Conservation (phyloP, 2,888 invertebrate species). For the Ectobius pallidus region DNA sequence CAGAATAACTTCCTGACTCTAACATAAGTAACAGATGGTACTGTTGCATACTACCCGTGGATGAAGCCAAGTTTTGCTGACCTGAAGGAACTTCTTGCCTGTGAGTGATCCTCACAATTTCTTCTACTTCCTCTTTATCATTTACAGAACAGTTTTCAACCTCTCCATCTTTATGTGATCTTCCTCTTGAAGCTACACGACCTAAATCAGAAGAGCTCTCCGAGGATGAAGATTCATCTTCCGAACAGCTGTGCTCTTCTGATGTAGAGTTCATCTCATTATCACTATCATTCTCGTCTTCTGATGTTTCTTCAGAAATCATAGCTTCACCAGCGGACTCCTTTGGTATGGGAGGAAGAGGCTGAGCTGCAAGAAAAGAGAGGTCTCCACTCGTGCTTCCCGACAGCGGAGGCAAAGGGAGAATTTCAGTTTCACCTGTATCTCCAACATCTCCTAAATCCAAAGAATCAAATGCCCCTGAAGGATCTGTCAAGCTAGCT, state of each 20-base stretch:
- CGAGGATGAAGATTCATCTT: conserved; percentile 36
- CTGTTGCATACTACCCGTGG: conserved; percentile 7
- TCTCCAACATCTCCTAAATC: conserved; percentile 8
- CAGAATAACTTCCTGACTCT: conserved; percentile 36
- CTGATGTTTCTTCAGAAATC: conserved; percentile 50
- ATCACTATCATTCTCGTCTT: conserved; percentile 44
- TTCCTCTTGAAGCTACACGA: background rate
- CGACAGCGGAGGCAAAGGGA: conserved; percentile 32
- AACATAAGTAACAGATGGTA: conserved; percentile 33
- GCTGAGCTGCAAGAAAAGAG: conserved; percentile 30
- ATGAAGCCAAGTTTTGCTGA: background rate
- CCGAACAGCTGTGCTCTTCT: conserved; percentile 37
- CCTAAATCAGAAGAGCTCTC: conserved; percentile 14
- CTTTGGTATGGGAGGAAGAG: conserved; percentile 28
- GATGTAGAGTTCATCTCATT: conserved; percentile 31
- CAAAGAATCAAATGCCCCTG: conserved; percentile 20
- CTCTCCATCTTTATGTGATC: background rate
- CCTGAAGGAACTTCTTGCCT: background rate
- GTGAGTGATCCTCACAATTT: background rate
- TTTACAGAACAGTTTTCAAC: background rate
- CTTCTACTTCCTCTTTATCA: background rate
- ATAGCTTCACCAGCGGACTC: conserved; percentile 50
- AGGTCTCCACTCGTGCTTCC: conserved; percentile 34
- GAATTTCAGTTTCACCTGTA: conserved; percentile 18
- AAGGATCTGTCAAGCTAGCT: background rate